Evolutionary conservation across 2,113 vertebrate genomes (phyloP).

Genomic region (Gymnogyps californianus): DNA sequence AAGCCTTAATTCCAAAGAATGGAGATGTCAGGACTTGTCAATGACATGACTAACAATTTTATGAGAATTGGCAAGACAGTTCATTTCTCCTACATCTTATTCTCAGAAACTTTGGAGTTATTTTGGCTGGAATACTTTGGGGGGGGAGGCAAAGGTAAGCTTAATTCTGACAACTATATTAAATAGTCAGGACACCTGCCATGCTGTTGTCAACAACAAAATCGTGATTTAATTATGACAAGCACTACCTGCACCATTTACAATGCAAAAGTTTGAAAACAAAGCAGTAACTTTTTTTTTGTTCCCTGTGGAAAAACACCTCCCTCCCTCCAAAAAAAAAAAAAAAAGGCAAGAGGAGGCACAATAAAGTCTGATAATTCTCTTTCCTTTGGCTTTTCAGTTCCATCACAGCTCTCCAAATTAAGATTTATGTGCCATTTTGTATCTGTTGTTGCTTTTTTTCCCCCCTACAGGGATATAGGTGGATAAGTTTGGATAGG

Average conservation of each 20-base stretch:
- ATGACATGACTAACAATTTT: background rate
- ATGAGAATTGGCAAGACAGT: background rate
- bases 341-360: background rate
- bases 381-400: background rate
- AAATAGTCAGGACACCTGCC: background rate
- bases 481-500: conserved; percentile 37
- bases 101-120: background rate
- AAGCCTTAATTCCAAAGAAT: background rate
- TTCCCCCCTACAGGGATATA: background rate
- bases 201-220: background rate
- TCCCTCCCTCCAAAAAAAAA: accelerated
- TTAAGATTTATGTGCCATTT: conserved; percentile 19
- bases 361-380: background rate
- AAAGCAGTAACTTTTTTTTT: background rate
- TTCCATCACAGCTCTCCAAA: background rate
- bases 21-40: conserved; percentile 3
- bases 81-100: background rate
- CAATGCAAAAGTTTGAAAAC: background rate
- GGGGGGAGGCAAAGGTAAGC: background rate
- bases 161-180: background rate
- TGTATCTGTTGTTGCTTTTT: background rate
- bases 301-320: background rate
- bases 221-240: background rate
- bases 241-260: background rate
- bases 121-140: background rate